Base-by-base conservation (phyloP, 2,888 invertebrate genomes). In the Strigamia transsilvanica region DNA sequence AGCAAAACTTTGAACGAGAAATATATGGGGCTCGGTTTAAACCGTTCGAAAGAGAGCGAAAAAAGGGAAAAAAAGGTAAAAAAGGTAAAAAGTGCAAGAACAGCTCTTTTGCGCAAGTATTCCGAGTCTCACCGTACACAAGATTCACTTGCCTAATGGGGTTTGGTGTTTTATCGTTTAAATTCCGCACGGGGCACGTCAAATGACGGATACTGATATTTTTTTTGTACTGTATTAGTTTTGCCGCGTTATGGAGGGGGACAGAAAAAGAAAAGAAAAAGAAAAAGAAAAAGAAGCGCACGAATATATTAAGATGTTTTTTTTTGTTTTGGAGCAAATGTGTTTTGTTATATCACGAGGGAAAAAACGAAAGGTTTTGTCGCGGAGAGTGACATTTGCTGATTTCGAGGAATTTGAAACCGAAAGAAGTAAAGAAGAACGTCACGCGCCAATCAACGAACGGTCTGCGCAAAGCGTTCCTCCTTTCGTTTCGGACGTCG, bases 381-480 rank as follows among this genome's bases (percentile, higher is more conserved):
- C 46, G 46, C 46, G 18, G 7, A 61, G 18, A 61, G 61, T 61
- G 61, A 61, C 61, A 61, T 61, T 61, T 61, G 61, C 61, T 61
- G 61, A 61, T 61, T 61, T 61, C 61, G 61, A 61, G 3, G 61
- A 61, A 61, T 61, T 61, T 61, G 61, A 61, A 61, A 61, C 61
- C 61, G 10, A 61, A 61, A 23, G 61, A 61, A 61, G 15, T 61
- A 61, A 61, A 61, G 18, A 61, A 61, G 61, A 61, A 23, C 61
- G 61, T 61, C 61, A 61, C 61, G 21, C 61, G 23, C 61, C 61
- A 61, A 61, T 61, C 61, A 61, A 61, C n/a, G n/a, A n/a, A n/a
- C 61, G 61, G 61, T 18, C 61, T 61, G 2, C n/a, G 18, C 61
- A 61, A 61, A 56, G 12, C 41, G 12, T 3, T 12, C 46, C 10